phyloP scores from a whole-genome alignment of 2,888 invertebrate genomes.

The Protodeltote pygarga region DNA sequence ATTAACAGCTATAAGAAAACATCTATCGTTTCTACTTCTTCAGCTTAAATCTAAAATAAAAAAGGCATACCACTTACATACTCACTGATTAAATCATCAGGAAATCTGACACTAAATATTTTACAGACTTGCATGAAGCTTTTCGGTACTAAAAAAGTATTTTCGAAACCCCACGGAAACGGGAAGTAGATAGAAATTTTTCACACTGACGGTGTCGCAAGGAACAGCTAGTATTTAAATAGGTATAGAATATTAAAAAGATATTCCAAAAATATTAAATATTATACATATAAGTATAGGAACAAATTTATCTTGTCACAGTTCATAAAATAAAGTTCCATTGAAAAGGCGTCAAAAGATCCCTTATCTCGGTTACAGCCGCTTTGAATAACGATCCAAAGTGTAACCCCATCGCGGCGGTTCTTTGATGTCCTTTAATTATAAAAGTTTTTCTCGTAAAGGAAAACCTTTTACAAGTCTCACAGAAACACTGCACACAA shows the following conservation, averaged over 20 bases:
- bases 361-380: conserved; percentile 80
- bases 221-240: no score
- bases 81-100: no score
- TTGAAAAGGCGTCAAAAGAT: conserved; percentile 79
- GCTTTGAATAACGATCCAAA: conserved; percentile 83
- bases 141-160: no score
- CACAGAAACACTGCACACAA: conserved; percentile 56
- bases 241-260: no score
- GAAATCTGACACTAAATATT: no score
- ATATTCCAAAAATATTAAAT: neutral
- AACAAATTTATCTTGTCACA: conserved; percentile 72
- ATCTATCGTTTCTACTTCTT: no score
- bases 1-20: neutral
- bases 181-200: no score
- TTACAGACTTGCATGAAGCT: no score
- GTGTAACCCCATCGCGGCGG: conserved; percentile 82
- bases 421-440: conserved; percentile 86
- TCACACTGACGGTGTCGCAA: no score
- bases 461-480: conserved; percentile 69
- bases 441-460: conserved; percentile 83
- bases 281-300: conserved; percentile 26
- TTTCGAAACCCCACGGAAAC: no score
- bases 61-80: no score
- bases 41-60: no score
- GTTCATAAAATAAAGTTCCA: conserved; percentile 79